These are phyloP conservation scores for Himalopsyche japonica DNA, from an alignment of 2,888 invertebrate genomes.

Conservation along the genomic window DNA sequence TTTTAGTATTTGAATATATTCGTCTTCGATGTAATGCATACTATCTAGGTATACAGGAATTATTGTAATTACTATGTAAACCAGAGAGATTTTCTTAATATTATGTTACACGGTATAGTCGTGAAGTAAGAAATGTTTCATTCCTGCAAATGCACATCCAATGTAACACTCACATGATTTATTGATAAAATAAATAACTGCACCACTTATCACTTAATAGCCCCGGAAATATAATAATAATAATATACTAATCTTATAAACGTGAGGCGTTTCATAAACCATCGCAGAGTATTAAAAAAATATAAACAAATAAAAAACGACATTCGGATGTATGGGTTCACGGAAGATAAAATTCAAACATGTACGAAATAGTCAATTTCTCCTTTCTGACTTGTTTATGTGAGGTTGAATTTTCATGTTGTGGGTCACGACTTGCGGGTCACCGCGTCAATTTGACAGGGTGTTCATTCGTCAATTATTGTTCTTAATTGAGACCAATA, in stretches of 20 bases:
- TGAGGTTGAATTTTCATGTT: background rate
- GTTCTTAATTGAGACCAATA: no score
- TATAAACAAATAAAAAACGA: background rate
- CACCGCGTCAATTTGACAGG: background rate
- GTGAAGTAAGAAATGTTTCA: background rate
- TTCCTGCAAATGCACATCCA: background rate
- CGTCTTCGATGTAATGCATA: background rate
- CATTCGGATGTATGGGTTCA: background rate
- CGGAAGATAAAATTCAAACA: background rate
- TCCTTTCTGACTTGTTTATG: background rate
- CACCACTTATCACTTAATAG: background rate
- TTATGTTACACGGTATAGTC: background rate
- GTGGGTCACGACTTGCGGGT: background rate
- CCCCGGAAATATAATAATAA: background rate
- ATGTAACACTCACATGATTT: background rate
- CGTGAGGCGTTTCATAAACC: background rate
- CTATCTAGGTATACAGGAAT: background rate
- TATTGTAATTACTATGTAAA: background rate
- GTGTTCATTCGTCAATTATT: background rate
- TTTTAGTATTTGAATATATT: no score
- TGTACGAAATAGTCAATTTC: background rate
- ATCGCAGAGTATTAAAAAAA: background rate
- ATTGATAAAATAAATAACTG: background rate
- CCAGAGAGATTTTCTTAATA: background rate
- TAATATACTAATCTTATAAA: background rate